Evolutionary conservation across 1,140 invertebrate species (phyloP), one percentile per base, ranked within the genome.

Genomic region (Platyscapa corneri): DNA sequence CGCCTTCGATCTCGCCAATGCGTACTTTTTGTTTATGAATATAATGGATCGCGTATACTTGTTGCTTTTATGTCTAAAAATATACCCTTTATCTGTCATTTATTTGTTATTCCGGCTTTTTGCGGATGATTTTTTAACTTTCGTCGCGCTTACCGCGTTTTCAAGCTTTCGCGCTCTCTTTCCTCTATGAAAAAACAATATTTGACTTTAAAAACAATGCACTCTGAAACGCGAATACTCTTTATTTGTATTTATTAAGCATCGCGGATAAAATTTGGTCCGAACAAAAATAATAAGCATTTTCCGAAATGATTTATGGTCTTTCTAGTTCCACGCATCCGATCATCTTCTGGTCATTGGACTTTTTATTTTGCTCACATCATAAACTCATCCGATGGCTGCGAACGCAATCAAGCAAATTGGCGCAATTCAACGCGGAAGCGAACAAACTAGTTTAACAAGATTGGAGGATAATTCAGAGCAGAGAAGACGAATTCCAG

Each of bases 391-490:
- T 46, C 20, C 34, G 20, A n/a, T n/a, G n/a, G 32, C 7, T 27
- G 27, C 56, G 18, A 81, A 34, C 23, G 60, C 30, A 56, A 67
- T 70, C 37, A 81, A 81, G 39, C 34, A 67, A 70, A 6, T 64
- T 39, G 32, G 32, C 8, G 30, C 32, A 64, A 79, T 79, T 39
- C 6, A 60, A 70, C 39, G 10, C 37, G 60, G 65, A 81, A 67
- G 37, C 70, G 79, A 27, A 81, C 39, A 37, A 64, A 80, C 34
- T 80, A 65, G 56, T 80, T 80, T 67, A 67, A 67, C 53, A 67
- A 64, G n/a, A 81, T 46, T 81, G 37, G 37, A 20, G 1, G 20
- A 46, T 46, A 23, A 64, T 37, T 78, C 49, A 27, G 34, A 78
- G 18, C 14, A 34, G 20, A 49, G 20, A 78, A 20, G 23, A 60